These are phyloP conservation scores for Eulemur rubriventer DNA, from an alignment of 2,797 vertebrate species.

Conservation along the genomic window DNA sequence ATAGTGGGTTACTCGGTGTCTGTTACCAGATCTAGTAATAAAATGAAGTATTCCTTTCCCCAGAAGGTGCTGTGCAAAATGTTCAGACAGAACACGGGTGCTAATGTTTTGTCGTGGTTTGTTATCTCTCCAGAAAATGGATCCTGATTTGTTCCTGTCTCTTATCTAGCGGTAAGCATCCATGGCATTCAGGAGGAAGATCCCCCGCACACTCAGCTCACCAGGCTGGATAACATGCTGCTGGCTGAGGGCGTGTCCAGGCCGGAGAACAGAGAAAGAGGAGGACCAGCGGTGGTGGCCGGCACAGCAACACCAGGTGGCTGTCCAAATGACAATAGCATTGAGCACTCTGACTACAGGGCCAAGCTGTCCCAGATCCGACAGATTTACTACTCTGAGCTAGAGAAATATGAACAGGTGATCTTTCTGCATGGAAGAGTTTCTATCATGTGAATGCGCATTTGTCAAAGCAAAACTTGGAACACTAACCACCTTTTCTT, in stretches of 20 bases:
- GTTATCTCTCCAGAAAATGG: background rate
- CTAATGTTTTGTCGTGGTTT: background rate
- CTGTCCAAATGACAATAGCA: slow-evolving; percentile 93
- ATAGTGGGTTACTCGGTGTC: background rate
- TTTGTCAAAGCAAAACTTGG: slow-evolving; percentile 57
- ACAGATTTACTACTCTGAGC: slow-evolving; percentile 95
- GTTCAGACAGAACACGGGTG: background rate
- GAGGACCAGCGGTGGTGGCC: slow-evolving; percentile 89
- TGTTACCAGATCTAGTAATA: background rate
- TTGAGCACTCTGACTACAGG: slow-evolving; percentile 95
- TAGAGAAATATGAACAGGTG: slow-evolving; percentile 97
- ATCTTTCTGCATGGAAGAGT: slow-evolving; percentile 85
- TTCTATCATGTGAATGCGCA: slow-evolving; percentile 76
- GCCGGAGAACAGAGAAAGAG: slow-evolving; percentile 92
- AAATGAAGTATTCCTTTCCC: background rate
- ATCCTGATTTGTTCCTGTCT: slow-evolving; percentile 43
- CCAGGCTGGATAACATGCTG: slow-evolving; percentile 95
- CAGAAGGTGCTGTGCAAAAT: background rate
- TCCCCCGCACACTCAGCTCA: slow-evolving; percentile 93
- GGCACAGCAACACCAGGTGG: slow-evolving; percentile 89
- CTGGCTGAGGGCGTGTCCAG: slow-evolving; percentile 94
- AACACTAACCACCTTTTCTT: slow-evolving; percentile 56
- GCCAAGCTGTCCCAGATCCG: slow-evolving; percentile 95
- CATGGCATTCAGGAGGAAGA: slow-evolving; percentile 92
- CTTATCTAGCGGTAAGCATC: slow-evolving; percentile 91